phyloP scores from a whole-genome alignment of 2,113 vertebrate genomes.

The Oreochromis aureus region DNA sequence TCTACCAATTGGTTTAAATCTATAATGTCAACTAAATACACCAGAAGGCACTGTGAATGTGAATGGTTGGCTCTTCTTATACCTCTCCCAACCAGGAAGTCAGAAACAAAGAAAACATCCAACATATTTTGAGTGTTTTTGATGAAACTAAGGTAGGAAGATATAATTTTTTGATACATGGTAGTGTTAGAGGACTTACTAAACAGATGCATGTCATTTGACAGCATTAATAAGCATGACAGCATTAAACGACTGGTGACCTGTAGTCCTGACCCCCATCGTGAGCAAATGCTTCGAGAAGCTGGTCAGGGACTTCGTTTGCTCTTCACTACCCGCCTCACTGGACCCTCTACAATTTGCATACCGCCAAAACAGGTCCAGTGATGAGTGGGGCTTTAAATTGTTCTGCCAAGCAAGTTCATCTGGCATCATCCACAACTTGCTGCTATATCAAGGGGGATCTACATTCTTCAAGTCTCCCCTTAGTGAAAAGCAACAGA shows the following conservation, averaged over 20 bases:
- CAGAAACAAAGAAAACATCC: not conserved
- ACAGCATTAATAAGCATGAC: too few species aligned
- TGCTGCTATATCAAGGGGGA: too few species aligned
- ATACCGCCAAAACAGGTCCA: too few species aligned
- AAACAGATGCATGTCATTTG: not conserved
- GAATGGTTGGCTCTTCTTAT: not conserved
- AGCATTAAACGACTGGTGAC: too few species aligned
- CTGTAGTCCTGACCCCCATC: too few species aligned
- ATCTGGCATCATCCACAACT: not conserved
- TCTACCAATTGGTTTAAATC: not conserved
- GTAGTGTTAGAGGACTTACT: not conserved
- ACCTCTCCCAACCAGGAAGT: not conserved
- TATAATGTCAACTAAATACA: not conserved
- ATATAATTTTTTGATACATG: not conserved
- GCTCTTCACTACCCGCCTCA: too few species aligned
- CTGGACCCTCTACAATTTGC: too few species aligned
- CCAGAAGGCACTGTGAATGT: not conserved
- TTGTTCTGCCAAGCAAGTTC: not conserved
- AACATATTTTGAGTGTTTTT: not conserved
- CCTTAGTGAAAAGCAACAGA: too few species aligned
- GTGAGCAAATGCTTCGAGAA: too few species aligned
- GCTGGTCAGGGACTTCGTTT: too few species aligned
- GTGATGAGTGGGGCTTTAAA: not conserved
- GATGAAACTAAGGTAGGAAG: not conserved
- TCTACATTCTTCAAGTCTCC: too few species aligned